phyloP scores from a whole-genome alignment of 2,888 invertebrate species.

The Gibbula magus region DNA sequence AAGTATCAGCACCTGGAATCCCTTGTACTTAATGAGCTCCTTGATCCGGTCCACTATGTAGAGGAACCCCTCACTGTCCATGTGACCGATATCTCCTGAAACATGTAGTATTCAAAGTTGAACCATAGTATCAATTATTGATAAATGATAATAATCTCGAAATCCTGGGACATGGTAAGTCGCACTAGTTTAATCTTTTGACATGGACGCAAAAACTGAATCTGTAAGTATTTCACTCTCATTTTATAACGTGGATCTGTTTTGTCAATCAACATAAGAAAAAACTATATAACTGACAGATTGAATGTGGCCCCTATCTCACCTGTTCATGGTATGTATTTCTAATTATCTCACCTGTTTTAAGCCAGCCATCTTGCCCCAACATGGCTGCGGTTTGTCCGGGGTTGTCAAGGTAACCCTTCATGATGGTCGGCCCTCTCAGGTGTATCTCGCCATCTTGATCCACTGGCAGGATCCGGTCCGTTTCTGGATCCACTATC shows the following conservation, averaged over 20 bases:
- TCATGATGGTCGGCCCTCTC: slow-evolving; percentile 86
- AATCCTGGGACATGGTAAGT: too few species aligned
- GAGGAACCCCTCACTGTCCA: slow-evolving; percentile 85
- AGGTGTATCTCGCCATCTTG: slow-evolving; percentile 89
- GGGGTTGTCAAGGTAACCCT: slow-evolving; percentile 87
- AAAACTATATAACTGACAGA: too few species aligned
- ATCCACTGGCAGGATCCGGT: slow-evolving; percentile 79
- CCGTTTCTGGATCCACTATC: slow-evolving; percentile 76
- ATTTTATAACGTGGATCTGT: too few species aligned
- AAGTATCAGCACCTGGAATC: slow-evolving; percentile 81
- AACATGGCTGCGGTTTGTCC: slow-evolving; percentile 81
- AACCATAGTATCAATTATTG: too few species aligned
- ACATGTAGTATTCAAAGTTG: too few species aligned
- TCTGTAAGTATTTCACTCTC: too few species aligned
- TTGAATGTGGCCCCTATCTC: too few species aligned
- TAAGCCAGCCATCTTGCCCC: slow-evolving; percentile 86
- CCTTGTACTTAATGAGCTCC: slow-evolving; percentile 93
- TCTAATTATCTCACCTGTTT: slow-evolving; percentile 74
- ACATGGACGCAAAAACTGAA: too few species aligned
- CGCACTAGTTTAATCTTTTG: too few species aligned
- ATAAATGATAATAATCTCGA: too few species aligned
- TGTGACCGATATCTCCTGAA: slow-evolving; percentile 86
- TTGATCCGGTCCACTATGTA: slow-evolving; percentile 91
- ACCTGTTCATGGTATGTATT: too few species aligned
- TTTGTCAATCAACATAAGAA: too few species aligned